A percentile compares a stretch with the other conserved stretches of the same genome.
Conservation (phyloP, 1,140 invertebrate species). For the Procambarus clarkii region DNA sequence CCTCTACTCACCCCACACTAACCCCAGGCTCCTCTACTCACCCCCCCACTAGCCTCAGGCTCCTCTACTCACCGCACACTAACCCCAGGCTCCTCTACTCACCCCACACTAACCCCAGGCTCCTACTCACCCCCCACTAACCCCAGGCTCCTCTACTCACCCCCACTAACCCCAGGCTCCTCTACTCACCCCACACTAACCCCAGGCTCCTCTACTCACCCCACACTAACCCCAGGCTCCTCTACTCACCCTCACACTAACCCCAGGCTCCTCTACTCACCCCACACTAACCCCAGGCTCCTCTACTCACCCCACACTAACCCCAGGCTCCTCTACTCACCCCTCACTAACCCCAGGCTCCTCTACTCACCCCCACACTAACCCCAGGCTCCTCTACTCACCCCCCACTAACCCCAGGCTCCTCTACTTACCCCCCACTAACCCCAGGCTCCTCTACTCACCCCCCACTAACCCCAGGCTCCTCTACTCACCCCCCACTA, state of each 20-base stretch:
- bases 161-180: background rate
- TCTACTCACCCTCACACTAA: background rate
- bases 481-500: background rate
- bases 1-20: constrained; percentile 24
- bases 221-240: background rate
- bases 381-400: too few species aligned
- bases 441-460: background rate
- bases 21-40: background rate
- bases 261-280: constrained; percentile 31
- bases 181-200: background rate
- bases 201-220: background rate
- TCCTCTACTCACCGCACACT: background rate
- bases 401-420: background rate
- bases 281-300: background rate
- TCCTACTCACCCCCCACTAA: background rate
- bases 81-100: background rate
- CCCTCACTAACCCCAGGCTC: background rate
- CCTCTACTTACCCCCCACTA: background rate
- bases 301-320: background rate
- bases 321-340: too few species aligned
- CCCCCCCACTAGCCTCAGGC: too few species aligned
- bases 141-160: background rate
- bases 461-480: background rate
- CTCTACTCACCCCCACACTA: background rate
- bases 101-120: too few species aligned